Evolutionary conservation across 2,797 vertebrate genomes (phyloP).

Genomic region (Nyctalus aviator): DNA sequence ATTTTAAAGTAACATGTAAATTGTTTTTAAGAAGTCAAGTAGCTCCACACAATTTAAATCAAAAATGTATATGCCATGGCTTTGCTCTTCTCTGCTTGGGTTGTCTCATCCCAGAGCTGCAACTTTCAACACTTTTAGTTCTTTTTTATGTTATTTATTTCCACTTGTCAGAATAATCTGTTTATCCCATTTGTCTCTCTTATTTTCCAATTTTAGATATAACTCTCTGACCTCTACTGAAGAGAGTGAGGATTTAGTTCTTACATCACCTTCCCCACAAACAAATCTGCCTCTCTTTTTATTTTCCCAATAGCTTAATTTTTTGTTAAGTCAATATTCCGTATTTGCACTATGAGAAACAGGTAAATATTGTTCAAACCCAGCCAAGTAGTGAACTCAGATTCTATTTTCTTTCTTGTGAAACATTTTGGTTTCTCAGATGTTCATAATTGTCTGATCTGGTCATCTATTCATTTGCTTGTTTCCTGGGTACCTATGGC

Average conservation of each 20-base stretch:
- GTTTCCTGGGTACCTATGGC: neutral
- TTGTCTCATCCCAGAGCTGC: neutral
- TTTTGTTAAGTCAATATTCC: conserved; percentile 29
- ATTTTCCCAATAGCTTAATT: conserved; percentile 3
- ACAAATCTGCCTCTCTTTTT: neutral
- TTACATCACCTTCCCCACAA: neutral
- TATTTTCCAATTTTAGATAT: neutral
- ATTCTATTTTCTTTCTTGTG: conserved; percentile 36
- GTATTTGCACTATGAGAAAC: conserved; percentile 26
- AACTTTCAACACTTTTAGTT: neutral
- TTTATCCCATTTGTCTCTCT: neutral
- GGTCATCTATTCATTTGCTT: neutral
- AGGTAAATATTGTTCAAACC: conserved; percentile 36
- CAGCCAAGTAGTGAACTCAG: conserved; percentile 33
- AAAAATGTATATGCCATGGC: neutral
- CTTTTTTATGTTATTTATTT: neutral
- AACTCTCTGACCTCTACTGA: neutral
- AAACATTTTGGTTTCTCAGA: neutral
- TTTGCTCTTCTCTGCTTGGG: neutral
- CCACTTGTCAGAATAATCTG: neutral
- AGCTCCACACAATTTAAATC: neutral
- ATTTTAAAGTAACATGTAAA: neutral
- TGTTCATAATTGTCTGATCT: neutral
- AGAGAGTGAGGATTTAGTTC: neutral
- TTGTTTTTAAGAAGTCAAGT: neutral